phyloP scores from a whole-genome alignment of 2,888 invertebrate genomes.

The Hydropsyche betteni region DNA sequence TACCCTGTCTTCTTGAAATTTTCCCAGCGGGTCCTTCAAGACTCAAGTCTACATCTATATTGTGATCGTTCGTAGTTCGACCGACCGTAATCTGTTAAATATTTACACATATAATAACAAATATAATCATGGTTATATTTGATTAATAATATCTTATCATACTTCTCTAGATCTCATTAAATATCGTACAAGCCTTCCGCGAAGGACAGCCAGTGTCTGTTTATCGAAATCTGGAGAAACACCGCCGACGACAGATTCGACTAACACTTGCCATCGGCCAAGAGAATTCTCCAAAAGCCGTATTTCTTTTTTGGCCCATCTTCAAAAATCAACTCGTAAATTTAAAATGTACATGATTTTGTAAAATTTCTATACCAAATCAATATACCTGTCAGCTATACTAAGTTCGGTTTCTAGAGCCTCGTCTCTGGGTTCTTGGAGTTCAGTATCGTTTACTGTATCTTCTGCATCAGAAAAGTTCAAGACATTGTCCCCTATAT shows the following conservation, averaged over 20 bases:
- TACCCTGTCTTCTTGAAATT: conserved; percentile 91
- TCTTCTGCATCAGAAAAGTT: conserved; percentile 95
- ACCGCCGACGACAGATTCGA: conserved; percentile 87
- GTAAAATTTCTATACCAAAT: conserved; percentile 18
- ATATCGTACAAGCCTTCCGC: conserved; percentile 91
- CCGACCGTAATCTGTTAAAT: conserved; percentile 84
- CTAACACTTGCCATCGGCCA: conserved; percentile 90
- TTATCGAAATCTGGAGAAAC: conserved; percentile 90
- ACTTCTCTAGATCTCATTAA: conserved; percentile 93
- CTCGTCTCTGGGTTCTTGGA: conserved; percentile 84
- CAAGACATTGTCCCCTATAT: conserved; percentile 67
- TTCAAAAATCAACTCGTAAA: conserved; percentile 54
- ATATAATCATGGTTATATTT: conserved; percentile 4
- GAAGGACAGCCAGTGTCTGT: conserved; percentile 90
- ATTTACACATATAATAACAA: conserved; percentile 6
- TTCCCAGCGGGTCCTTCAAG: conserved; percentile 95
- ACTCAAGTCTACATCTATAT: conserved; percentile 92
- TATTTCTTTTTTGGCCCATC: conserved; percentile 85
- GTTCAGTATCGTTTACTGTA: conserved; percentile 82
- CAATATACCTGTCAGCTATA: conserved; percentile 72
- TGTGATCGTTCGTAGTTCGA: conserved; percentile 85
- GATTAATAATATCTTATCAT: conserved; percentile 44
- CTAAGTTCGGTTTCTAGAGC: conserved; percentile 80
- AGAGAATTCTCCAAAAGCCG: conserved; percentile 88
- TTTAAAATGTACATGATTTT: conserved; percentile 53